Conservation (phyloP, 2,113 vertebrate genomes). For the Lycocorax pyrrhopterus region DNA sequence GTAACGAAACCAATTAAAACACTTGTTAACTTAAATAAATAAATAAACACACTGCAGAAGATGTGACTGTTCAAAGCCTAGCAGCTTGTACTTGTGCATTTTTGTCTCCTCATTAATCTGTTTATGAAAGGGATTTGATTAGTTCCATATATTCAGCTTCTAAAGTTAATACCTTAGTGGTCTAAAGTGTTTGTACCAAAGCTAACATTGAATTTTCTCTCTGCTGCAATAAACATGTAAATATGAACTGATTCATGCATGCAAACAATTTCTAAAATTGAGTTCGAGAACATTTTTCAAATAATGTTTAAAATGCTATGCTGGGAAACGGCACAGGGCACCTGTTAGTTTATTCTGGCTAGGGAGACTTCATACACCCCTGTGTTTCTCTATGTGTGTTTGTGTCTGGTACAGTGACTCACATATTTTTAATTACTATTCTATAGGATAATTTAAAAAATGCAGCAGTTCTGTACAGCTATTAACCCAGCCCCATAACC, state of each 20-base stretch:
- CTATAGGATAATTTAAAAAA: not conserved
- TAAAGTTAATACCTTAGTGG: constrained; percentile 8
- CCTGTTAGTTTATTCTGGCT: not conserved
- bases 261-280: constrained; percentile 20
- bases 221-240: constrained; percentile 28
- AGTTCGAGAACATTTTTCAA: not conserved
- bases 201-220: not conserved
- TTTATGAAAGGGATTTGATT: constrained; percentile 44
- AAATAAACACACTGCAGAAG: not conserved
- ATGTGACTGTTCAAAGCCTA: constrained; percentile 12
- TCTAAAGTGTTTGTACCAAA: not conserved
- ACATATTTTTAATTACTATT: not conserved
- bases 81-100: not conserved
- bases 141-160: constrained; percentile 26
- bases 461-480: not conserved
- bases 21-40: constrained; percentile 38
- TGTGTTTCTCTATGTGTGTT: not conserved
- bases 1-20: constrained; percentile 31
- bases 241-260: not conserved
- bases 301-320: not conserved
- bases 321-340: not conserved
- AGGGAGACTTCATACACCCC: not conserved
- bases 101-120: constrained; percentile 45
- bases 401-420: not conserved
- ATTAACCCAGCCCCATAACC: not conserved